These are phyloP conservation scores for Hirtodrosophila duncani DNA, from an alignment of 2,888 invertebrate genomes.

Conservation along the genomic window DNA sequence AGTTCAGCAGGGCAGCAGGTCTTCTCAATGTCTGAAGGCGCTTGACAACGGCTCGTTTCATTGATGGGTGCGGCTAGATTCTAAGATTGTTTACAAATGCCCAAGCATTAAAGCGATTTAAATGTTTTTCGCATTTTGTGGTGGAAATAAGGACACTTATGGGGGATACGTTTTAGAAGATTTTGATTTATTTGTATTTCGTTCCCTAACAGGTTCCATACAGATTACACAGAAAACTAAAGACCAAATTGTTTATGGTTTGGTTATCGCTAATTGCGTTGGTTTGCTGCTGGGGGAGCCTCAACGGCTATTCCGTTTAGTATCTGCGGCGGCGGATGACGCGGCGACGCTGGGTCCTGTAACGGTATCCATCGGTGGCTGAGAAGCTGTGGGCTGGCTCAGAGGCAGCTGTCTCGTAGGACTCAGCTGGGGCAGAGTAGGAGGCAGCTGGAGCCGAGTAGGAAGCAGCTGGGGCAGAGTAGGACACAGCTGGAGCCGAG, in stretches of 20 bases:
- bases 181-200: slow-evolving; percentile 37
- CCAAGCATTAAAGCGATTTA: neutral
- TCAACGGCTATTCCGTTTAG: slow-evolving; percentile 40
- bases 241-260: slow-evolving; percentile 20
- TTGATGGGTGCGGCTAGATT: no score
- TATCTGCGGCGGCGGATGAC: slow-evolving; percentile 68
- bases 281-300: slow-evolving; percentile 31
- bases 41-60: no score
- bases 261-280: slow-evolving; percentile 9
- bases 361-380: slow-evolving; percentile 74
- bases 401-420: slow-evolving; percentile 44
- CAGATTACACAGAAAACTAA: slow-evolving; percentile 19
- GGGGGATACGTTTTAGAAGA: slow-evolving; percentile 7
- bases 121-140: neutral
- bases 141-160: neutral
- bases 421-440: slow-evolving; percentile 30
- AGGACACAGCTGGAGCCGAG: slow-evolving; percentile 34
- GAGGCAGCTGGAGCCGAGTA: slow-evolving; percentile 42
- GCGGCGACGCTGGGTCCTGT: slow-evolving; percentile 73
- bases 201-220: slow-evolving; percentile 45
- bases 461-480: slow-evolving; percentile 34
- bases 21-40: no score
- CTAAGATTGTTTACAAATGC: no score
- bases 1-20: neutral
- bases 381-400: slow-evolving; percentile 71